A percentile compares a stretch with the other conserved stretches of the same genome.
Evolutionary conservation across 2,113 vertebrate species (phyloP).

Genomic region (Pygoscelis antarcticus): DNA sequence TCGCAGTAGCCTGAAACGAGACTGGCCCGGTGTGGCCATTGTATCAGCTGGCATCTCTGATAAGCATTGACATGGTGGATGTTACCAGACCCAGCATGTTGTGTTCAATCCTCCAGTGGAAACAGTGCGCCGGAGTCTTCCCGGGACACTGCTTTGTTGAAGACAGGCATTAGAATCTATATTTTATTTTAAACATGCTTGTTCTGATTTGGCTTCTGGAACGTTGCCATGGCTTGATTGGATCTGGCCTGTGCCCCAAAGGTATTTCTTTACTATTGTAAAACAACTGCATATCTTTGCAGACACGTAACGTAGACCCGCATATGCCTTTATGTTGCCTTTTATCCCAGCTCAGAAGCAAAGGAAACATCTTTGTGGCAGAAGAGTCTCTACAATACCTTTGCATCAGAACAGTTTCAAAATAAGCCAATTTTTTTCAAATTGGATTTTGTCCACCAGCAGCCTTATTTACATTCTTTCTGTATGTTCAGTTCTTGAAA

Average conservation of each 20-base stretch:
- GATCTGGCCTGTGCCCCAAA: not conserved
- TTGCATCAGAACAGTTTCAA: not conserved
- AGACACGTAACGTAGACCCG: not conserved
- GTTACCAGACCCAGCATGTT: not conserved
- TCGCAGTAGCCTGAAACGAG: not conserved
- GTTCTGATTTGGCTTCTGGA: conserved; percentile 24
- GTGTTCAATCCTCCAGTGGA: not conserved
- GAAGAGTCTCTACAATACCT: not conserved
- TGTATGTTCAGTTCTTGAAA: not conserved
- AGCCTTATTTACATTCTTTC: not conserved
- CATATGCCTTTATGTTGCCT: not conserved
- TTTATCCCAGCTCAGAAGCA: not conserved
- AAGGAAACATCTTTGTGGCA: not conserved
- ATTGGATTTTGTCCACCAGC: not conserved
- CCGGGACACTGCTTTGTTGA: not conserved
- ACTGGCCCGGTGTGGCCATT: not conserved
- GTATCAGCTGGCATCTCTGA: not conserved
- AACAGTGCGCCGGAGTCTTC: not conserved
- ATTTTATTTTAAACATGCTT: conserved; percentile 10
- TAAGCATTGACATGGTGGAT: not conserved
- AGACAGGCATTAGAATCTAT: not conserved
- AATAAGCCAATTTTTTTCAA: not conserved
- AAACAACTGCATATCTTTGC: not conserved
- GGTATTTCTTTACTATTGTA: not conserved
- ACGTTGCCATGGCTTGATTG: not conserved